Conservation (phyloP, 92 coral and sea anemone genomes). For the Siderastrea siderea region DNA sequence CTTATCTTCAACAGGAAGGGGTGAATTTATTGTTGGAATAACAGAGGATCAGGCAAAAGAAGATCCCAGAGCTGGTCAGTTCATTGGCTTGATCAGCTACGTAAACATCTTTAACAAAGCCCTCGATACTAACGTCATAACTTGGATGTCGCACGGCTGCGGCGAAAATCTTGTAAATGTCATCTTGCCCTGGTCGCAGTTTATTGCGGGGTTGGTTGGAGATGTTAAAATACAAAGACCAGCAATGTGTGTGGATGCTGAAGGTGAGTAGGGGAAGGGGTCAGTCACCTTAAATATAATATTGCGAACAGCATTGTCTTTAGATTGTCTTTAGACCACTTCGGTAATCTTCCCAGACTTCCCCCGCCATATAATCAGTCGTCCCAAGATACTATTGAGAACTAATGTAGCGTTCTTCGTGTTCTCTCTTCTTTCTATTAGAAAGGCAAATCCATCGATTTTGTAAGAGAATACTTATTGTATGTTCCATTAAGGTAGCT, state of each 20-base stretch:
- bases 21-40: slow-evolving; percentile 42
- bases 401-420: too few relatives aligned
- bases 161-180: slow-evolving; percentile 21
- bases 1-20: slow-evolving; percentile 28
- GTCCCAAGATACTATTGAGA: too few relatives aligned
- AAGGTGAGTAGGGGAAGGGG: background rate
- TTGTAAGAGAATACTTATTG: too few relatives aligned
- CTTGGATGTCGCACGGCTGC: slow-evolving; percentile 44
- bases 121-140: background rate
- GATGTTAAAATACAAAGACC: slow-evolving; percentile 23
- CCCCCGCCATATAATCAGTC: too few relatives aligned
- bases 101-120: slow-evolving; percentile 38
- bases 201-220: slow-evolving; percentile 24
- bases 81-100: slow-evolving; percentile 48
- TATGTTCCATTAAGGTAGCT: too few relatives aligned
- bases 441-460: too few relatives aligned
- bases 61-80: slow-evolving; percentile 33
- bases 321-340: too few relatives aligned
- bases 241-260: slow-evolving; percentile 26
- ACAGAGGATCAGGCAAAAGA: slow-evolving; percentile 7
- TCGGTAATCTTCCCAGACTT: too few relatives aligned
- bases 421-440: too few relatives aligned
- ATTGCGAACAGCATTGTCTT: too few relatives aligned
- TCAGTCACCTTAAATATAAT: too few relatives aligned
- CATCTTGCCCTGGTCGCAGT: slow-evolving; percentile 41